Conservation (phyloP, 2,888 invertebrate species). For the Notodonta dromedarius region DNA sequence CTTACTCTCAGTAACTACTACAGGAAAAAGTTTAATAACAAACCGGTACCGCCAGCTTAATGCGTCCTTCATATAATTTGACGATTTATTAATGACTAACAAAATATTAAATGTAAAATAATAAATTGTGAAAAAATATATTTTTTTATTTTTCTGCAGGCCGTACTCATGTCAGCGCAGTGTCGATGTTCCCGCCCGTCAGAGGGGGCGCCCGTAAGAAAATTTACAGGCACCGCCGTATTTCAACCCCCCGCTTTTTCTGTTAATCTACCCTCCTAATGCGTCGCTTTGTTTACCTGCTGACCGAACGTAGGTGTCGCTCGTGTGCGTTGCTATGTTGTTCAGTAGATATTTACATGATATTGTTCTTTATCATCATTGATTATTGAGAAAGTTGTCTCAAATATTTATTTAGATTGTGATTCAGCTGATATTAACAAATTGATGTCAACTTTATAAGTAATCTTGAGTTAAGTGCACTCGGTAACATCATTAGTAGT, state of each 20-base stretch:
- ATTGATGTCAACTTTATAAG: too few relatives aligned
- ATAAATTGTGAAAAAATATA: too few relatives aligned
- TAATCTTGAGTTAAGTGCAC: too few relatives aligned
- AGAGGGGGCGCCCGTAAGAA: conserved; percentile 78
- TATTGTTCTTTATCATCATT: not conserved
- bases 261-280: conserved; percentile 83
- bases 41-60: too few relatives aligned
- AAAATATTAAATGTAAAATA: too few relatives aligned
- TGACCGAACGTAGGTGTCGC: conserved; percentile 69
- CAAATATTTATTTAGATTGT: too few relatives aligned
- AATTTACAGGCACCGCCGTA: conserved; percentile 82
- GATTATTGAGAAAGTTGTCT: not conserved
- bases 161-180: conserved; percentile 71
- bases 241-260: conserved; percentile 75
- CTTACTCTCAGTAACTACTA: too few relatives aligned
- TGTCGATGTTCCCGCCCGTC: conserved; percentile 77
- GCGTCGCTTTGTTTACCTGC: conserved; percentile 82
- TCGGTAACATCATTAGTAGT: too few relatives aligned
- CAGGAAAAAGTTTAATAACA: too few relatives aligned
- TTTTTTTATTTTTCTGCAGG: conserved; percentile 38
- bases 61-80: too few relatives aligned
- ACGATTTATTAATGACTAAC: too few relatives aligned
- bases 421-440: too few relatives aligned
- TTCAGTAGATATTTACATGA: conserved; percentile 2
- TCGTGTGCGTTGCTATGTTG: conserved; percentile 43